A percentile compares a stretch with the other conserved stretches of the same genome.
These are phyloP conservation scores for Anthopleura xanthogrammica DNA, from an alignment of 92 coral and sea anemone genomes.

Conservation along the genomic window DNA sequence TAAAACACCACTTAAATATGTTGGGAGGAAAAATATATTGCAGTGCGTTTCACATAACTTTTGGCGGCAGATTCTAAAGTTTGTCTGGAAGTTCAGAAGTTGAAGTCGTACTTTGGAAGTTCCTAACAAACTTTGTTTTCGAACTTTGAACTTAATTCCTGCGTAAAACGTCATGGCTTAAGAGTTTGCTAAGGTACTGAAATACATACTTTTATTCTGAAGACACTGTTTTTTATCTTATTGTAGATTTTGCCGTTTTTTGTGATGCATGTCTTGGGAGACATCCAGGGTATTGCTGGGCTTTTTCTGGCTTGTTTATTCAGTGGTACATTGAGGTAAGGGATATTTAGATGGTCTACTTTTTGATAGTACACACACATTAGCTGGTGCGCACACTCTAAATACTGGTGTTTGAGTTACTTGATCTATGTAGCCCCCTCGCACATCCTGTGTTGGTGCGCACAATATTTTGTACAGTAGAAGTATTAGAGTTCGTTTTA, in stretches of 20 bases:
- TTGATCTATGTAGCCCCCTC: too few relatives aligned
- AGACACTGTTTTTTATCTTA: background rate
- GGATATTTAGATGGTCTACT: background rate
- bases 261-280: slow-evolving; percentile 94
- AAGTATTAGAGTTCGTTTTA: background rate
- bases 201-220: background rate
- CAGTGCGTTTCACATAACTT: too few relatives aligned
- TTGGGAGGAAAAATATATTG: too few relatives aligned
- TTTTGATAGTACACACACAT: background rate
- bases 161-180: too few relatives aligned
- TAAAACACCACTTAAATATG: slow-evolving; percentile 6
- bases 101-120: too few relatives aligned
- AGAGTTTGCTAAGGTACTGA: too few relatives aligned
- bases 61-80: too few relatives aligned
- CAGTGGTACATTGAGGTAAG: slow-evolving; percentile 97
- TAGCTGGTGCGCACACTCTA: background rate
- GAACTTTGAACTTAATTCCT: too few relatives aligned
- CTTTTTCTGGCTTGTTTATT: slow-evolving; percentile 95
- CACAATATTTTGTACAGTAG: background rate
- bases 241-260: slow-evolving; percentile 90
- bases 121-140: too few relatives aligned
- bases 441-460: background rate
- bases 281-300: slow-evolving; percentile 85
- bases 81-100: too few relatives aligned
- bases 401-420: too few relatives aligned